A percentile compares a stretch with the other conserved stretches of the same genome.
Conservation (phyloP, 2,797 vertebrate species). For the Myiothlypis chrysogaster region DNA sequence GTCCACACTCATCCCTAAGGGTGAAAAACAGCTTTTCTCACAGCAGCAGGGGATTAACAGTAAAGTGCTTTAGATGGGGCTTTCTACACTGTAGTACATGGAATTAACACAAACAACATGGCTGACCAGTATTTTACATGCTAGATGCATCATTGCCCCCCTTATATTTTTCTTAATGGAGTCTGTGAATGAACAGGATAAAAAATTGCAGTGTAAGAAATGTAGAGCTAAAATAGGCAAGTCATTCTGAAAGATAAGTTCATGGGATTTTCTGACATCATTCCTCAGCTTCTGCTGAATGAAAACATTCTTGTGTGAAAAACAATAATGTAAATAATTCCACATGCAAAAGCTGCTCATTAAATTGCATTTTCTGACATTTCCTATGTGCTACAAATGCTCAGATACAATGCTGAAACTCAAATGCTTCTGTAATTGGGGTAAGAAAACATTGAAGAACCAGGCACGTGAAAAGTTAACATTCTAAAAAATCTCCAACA, state of each 20-base stretch:
- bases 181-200: background rate
- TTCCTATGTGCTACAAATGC: background rate
- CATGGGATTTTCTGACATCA: background rate
- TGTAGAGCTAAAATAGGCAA: background rate
- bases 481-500: background rate
- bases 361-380: background rate
- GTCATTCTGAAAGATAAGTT: background rate
- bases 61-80: background rate
- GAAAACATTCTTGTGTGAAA: background rate
- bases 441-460: background rate
- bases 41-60: background rate
- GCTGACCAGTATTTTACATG: background rate
- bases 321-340: background rate
- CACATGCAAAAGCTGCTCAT: background rate
- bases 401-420: background rate
- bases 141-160: background rate
- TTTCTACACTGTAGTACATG: background rate
- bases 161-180: background rate
- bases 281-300: background rate
- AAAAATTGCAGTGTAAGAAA: background rate
- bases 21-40: background rate
- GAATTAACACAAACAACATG: accelerated
- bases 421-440: background rate
- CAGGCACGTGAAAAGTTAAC: background rate
- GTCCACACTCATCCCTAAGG: background rate